Conservation (phyloP, 1,140 invertebrate genomes). For the Paralvinella palmiformis region DNA sequence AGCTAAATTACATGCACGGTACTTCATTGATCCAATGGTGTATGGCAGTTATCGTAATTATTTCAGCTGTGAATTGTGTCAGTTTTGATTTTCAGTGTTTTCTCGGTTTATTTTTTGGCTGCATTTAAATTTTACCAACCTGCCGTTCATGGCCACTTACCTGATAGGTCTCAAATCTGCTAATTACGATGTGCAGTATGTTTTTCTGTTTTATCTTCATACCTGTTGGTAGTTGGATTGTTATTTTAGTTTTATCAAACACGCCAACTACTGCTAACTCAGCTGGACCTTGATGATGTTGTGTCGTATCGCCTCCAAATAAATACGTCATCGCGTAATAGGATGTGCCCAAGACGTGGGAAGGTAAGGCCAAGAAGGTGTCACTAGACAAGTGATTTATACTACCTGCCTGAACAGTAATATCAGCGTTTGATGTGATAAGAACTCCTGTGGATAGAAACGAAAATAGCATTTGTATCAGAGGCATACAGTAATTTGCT, state of each 20-base stretch:
- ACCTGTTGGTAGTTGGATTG: not conserved
- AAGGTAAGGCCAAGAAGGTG: slow-evolving; percentile 33
- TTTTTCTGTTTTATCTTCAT: too few relatives aligned
- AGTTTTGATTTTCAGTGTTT: too few relatives aligned
- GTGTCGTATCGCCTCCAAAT: not conserved
- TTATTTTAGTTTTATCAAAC: not conserved
- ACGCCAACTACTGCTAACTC: slow-evolving; percentile 1
- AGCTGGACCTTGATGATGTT: not conserved
- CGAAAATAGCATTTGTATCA: too few relatives aligned
- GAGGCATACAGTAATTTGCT: too few relatives aligned
- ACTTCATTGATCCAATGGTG: slow-evolving; percentile 27
- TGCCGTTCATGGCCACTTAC: too few relatives aligned
- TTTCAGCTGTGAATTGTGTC: too few relatives aligned
- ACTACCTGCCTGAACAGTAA: slow-evolving; percentile 5
- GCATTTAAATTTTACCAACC: too few relatives aligned
- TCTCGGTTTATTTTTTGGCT: too few relatives aligned
- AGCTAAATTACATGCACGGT: slow-evolving; percentile 19
- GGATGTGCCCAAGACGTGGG: slow-evolving; percentile 27
- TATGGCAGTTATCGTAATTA: too few relatives aligned
- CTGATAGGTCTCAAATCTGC: too few relatives aligned
- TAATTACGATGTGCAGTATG: too few relatives aligned
- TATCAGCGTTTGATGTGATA: not conserved
- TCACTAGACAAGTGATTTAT: slow-evolving; percentile 21
- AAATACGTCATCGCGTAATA: slow-evolving; percentile 33
- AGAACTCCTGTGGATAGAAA: slow-evolving; percentile 2